A percentile compares a stretch with the other conserved stretches of the same genome.
phyloP scores from a whole-genome alignment of 2,113 vertebrate species.

The Leptobrachium ailaonicum region DNA sequence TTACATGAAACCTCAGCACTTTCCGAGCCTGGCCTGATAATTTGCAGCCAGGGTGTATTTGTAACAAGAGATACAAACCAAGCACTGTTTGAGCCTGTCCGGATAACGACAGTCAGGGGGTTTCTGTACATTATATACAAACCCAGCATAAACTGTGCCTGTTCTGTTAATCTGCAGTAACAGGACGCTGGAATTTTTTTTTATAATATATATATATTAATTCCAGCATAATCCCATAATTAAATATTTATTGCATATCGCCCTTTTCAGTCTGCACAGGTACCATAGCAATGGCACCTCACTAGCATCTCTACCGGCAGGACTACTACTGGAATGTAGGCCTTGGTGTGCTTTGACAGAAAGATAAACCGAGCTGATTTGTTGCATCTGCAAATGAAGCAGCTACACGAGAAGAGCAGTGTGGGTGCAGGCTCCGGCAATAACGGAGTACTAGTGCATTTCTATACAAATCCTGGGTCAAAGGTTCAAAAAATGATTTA shows the following conservation, averaged over 20 bases:
- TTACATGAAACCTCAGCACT: background rate
- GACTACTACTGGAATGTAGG: conserved; percentile 2
- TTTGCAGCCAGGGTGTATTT: background rate
- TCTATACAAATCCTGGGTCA: background rate
- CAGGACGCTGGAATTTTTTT: background rate
- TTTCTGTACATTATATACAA: background rate
- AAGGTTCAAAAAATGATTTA: conserved; percentile 15
- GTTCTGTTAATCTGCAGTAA: conserved; percentile 8
- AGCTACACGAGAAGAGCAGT: background rate
- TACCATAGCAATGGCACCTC: background rate
- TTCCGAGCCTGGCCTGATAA: background rate
- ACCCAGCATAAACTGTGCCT: background rate
- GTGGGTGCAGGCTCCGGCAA: background rate
- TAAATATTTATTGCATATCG: background rate
- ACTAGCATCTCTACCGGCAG: background rate
- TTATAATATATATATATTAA: background rate
- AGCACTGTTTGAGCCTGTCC: background rate
- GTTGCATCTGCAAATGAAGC: conserved; percentile 7
- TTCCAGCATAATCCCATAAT: background rate
- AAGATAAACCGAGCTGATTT: conserved; percentile 18
- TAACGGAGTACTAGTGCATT: background rate
- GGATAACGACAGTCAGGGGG: background rate
- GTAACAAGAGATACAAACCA: background rate
- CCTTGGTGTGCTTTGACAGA: conserved; percentile 1
- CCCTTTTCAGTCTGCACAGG: background rate